Evolutionary conservation across 1,140 invertebrate genomes (phyloP).

Genomic region (Metaphire vulgaris): DNA sequence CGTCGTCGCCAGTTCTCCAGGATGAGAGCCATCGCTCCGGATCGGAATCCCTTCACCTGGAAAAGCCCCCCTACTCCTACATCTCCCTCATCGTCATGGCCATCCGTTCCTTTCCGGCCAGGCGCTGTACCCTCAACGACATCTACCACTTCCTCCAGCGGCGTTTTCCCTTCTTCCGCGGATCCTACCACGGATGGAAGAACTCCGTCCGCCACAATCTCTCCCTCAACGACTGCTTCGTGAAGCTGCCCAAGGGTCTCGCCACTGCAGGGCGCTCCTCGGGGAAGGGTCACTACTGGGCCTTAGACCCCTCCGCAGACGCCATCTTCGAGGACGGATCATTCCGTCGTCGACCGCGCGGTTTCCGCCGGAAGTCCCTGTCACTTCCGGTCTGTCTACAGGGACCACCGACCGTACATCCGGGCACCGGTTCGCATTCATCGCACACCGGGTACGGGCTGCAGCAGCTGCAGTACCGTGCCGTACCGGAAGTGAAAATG

Average conservation of each 20-base stretch:
- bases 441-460: too few species aligned
- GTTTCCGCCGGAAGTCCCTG: conserved; percentile 82
- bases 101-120: conserved; percentile 65
- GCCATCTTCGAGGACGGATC: conserved; percentile 97
- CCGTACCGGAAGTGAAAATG: too few species aligned
- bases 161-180: conserved; percentile 82
- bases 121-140: conserved; percentile 53
- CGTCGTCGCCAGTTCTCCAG: too few species aligned
- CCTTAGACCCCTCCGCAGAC: conserved; percentile 87
- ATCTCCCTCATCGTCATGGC: conserved; percentile 97
- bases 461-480: too few species aligned
- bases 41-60: too few species aligned
- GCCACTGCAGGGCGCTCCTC: too few species aligned
- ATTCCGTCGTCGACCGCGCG: conserved; percentile 79
- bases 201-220: conserved; percentile 96
- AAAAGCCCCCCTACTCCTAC: conserved; percentile 94
- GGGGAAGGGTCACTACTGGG: conserved; percentile 97
- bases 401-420: too few species aligned
- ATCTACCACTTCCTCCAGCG: conserved; percentile 55
- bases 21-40: too few species aligned
- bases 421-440: too few species aligned
- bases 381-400: too few species aligned
- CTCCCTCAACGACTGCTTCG: conserved; percentile 94
- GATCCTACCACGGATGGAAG: conserved; percentile 96
- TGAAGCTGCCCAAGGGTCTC: conserved; percentile 57